Evolutionary conservation across 2,797 vertebrate species (phyloP).

Genomic region (Peromyscus eremicus): DNA sequence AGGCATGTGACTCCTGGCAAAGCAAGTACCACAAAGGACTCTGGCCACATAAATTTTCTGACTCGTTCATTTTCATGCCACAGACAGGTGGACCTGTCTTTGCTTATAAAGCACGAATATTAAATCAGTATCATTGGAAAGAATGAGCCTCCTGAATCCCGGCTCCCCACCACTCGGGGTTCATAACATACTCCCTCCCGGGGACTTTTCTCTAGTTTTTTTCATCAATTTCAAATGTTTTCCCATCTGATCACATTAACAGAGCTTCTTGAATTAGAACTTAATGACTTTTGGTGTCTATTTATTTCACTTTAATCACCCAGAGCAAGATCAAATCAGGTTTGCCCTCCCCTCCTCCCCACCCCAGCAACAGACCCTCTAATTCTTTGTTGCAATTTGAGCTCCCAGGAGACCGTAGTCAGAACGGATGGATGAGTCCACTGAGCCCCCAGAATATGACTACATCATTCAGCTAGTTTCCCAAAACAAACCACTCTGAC

Average conservation of each 20-base stretch:
- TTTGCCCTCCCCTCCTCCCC: not conserved
- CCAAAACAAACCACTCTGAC: slow-evolving; percentile 13
- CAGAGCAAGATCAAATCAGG: not conserved
- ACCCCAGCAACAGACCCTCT: slow-evolving; percentile 7
- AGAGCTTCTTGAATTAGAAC: not conserved
- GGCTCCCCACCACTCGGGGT: not conserved
- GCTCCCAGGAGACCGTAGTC: slow-evolving; percentile 18
- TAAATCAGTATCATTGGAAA: slow-evolving; percentile 38
- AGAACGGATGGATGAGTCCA: not conserved
- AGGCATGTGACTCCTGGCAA: slow-evolving; percentile 32
- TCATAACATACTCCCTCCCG: slow-evolving; percentile 20
- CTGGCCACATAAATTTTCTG: not conserved
- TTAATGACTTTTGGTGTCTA: slow-evolving; percentile 34
- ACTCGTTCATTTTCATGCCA: slow-evolving; percentile 25
- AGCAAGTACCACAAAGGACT: slow-evolving; percentile 9
- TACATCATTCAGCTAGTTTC: not conserved
- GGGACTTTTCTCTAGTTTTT: not conserved
- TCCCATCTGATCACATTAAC: slow-evolving; percentile 38
- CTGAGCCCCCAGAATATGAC: not conserved
- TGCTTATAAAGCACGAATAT: not conserved
- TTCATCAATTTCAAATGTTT: slow-evolving; percentile 39
- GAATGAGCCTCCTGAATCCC: slow-evolving; percentile 17
- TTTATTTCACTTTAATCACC: slow-evolving; percentile 53
- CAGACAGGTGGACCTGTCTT: slow-evolving; percentile 3
- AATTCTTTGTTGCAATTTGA: slow-evolving; percentile 27